Percentiles rank a stretch among this genome's conserved stretches.
These are phyloP conservation scores for Agelas oroides DNA, from an alignment of 37 sponge, comb jelly and placozoan species.

Conservation along the genomic window DNA sequence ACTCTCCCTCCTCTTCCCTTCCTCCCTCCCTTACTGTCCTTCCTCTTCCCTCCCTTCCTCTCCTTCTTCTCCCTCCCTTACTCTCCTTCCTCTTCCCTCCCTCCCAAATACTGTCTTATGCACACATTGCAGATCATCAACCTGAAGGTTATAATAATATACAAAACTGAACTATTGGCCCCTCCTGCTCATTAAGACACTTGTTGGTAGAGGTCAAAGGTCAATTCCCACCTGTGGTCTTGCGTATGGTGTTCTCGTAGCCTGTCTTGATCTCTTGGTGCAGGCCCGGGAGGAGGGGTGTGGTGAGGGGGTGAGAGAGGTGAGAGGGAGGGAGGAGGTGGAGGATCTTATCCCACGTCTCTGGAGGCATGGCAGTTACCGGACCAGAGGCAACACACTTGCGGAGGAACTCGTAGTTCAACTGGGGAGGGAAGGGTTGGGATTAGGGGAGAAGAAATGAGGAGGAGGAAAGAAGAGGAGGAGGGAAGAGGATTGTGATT, in stretches of 20 bases:
- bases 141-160: too few species aligned
- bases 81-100: too few species aligned
- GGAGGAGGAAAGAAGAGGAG: not conserved
- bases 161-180: too few species aligned
- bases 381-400: slow-evolving; percentile 87
- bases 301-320: slow-evolving; percentile 20
- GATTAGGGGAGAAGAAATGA: not conserved
- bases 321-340: slow-evolving; percentile 42
- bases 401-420: slow-evolving; percentile 90
- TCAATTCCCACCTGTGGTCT: slow-evolving; percentile 53
- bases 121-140: too few species aligned
- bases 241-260: slow-evolving; percentile 82
- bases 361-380: slow-evolving; percentile 78
- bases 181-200: too few species aligned
- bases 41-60: too few species aligned
- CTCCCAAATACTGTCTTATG: too few species aligned
- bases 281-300: slow-evolving; percentile 28
- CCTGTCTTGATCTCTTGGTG: slow-evolving; percentile 46
- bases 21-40: too few species aligned
- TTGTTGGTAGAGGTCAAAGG: too few species aligned
- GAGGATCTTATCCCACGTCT: slow-evolving; percentile 80
- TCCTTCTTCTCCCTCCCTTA: too few species aligned
- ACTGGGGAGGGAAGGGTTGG: slow-evolving; percentile 25
- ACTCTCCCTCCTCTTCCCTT: too few species aligned
- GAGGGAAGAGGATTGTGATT: not conserved